These are phyloP conservation scores for Augiades crinisus DNA, from an alignment of 2,888 invertebrate species.

Conservation along the genomic window DNA sequence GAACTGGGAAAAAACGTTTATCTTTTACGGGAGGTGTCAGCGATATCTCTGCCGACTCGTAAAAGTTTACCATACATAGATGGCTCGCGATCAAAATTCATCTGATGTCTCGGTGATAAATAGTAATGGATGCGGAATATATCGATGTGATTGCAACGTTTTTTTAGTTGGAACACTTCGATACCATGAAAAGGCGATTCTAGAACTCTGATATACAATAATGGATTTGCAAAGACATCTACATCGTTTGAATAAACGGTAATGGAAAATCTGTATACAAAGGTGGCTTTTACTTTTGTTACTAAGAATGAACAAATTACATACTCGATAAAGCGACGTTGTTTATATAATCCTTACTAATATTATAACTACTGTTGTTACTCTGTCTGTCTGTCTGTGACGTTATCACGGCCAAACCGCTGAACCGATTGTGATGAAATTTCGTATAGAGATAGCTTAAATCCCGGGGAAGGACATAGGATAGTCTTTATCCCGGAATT, in stretches of 20 bases:
- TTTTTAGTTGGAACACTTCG: neutral
- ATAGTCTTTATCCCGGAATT: no score
- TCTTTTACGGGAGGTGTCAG: conserved; percentile 6
- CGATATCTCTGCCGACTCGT: neutral
- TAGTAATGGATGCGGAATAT: neutral
- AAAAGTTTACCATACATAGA: conserved; percentile 9
- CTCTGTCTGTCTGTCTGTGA: no score
- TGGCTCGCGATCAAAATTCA: neutral
- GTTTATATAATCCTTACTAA: no score
- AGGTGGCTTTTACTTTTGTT: no score
- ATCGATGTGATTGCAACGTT: neutral
- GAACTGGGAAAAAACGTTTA: conserved; percentile 20
- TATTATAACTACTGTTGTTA: no score
- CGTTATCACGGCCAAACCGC: no score
- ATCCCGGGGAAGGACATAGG: no score
- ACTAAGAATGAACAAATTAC: no score
- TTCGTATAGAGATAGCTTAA: no score
- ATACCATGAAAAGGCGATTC: neutral
- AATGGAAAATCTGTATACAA: no score
- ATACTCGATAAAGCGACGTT: no score
- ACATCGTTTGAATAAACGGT: neutral
- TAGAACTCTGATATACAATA: neutral
- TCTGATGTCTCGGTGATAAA: neutral
- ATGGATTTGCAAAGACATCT: neutral
- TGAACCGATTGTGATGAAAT: no score